Evolutionary conservation across 2,113 vertebrate species (phyloP).

Genomic region (Centrocercus urophasianus): DNA sequence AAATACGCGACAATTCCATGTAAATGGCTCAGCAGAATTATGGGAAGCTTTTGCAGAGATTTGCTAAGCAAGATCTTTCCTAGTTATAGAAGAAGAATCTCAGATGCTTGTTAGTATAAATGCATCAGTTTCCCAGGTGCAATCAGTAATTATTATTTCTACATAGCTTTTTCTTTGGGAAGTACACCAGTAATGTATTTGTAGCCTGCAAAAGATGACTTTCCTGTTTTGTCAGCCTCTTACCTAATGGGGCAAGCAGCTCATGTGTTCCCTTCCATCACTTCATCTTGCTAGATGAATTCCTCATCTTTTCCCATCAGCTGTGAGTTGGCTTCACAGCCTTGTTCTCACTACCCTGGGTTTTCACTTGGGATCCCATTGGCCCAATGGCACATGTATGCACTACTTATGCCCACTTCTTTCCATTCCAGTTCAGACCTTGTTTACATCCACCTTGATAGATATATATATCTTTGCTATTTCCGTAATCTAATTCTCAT

Average conservation of each 20-base stretch:
- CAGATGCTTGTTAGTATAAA: background rate
- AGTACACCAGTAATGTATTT: background rate
- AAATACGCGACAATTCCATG: fast-evolving
- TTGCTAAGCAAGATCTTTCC: background rate
- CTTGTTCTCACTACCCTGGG: fast-evolving
- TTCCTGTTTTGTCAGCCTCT: background rate
- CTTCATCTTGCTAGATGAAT: background rate
- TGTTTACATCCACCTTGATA: background rate
- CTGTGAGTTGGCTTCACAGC: background rate
- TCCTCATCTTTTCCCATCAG: background rate
- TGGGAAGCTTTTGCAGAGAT: background rate
- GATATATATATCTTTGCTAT: background rate
- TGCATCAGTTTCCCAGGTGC: background rate
- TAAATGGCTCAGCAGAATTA: background rate
- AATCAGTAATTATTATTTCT: background rate
- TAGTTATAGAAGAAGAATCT: background rate
- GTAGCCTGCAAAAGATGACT: background rate
- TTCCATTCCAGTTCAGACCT: background rate
- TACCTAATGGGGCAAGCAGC: background rate
- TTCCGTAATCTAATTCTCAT: background rate
- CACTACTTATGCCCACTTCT: background rate
- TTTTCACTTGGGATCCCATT: background rate
- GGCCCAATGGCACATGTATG: fast-evolving
- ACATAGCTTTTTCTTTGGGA: background rate
- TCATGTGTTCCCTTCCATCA: background rate